Evolutionary conservation across 2,888 invertebrate genomes (phyloP), one percentile per base, ranked within the genome.

Genomic region (Athrips mouffetella): DNA sequence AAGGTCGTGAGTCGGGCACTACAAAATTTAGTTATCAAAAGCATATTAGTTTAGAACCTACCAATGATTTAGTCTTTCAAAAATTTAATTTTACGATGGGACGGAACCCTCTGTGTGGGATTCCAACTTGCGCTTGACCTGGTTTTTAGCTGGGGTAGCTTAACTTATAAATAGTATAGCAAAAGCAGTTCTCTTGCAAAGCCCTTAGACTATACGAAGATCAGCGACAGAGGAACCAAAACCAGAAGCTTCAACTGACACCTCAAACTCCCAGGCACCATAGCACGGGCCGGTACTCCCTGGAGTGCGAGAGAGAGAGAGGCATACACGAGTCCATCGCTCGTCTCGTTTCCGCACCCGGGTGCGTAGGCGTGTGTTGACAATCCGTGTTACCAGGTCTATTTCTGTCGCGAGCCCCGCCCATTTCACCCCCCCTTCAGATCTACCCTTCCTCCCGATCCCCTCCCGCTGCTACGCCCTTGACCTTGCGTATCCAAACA

Each of bases 401-500:
- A 86, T 86, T 86, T 85, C 69, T 69, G 67, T 67, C 62, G 41
- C 63, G 62, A 69, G 74, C 72, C 70, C 63, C 79, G 76, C 80
- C 76, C 67, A 63, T 63, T 49, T 21, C 23, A 2, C 23, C 25
- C 35, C 47, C 44, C 55, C 51, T 2, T n/a, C n/a, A n/a, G n/a
- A n/a, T n/a, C n/a, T n/a, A 41, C 45, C 55, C 65, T 59, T 56
- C 64, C 48, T 57, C 49, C 45, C 45, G 47, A 50, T 49, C 56
- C 45, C 50, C 45, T 37, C 44, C 37, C 4, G 10, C 51, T 56
- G 23, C 48, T 27, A 37, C 21, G 78, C 61, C 86, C 87, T 84
- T 86, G 83, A 82, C 83, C 85, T 83, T 78, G 76, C 70, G 85
- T 85, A 77, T 78, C 87, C 81, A 85, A 86, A 85, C 87, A 84